These are phyloP conservation scores for Pammene aurita DNA, from an alignment of 2,888 invertebrate species.

Conservation along the genomic window DNA sequence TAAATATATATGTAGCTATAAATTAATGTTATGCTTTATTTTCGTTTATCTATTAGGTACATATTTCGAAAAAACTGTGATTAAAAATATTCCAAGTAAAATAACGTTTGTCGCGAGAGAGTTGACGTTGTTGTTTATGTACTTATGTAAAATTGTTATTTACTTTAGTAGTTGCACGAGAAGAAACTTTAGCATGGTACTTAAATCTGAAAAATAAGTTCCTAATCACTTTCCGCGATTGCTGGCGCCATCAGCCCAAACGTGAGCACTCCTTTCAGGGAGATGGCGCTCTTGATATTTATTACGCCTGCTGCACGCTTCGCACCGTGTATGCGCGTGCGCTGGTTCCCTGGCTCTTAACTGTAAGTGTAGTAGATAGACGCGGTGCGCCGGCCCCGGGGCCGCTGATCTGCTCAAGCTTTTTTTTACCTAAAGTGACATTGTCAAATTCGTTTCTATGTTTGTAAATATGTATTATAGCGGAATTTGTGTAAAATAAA, in stretches of 20 bases:
- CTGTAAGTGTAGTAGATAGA: constrained; percentile 32
- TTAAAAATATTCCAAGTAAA: constrained; percentile 7
- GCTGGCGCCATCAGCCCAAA: constrained; percentile 1
- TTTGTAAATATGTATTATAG: constrained; percentile 84
- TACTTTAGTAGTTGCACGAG: constrained; percentile 36
- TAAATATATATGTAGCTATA: constrained; percentile 30
- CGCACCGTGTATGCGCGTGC: constrained; percentile 24
- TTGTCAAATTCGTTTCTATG: constrained; percentile 77
- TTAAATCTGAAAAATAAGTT: constrained; percentile 15
- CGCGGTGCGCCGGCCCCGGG: constrained; percentile 35
- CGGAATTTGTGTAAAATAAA: constrained; percentile 81
- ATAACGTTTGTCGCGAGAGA: constrained; percentile 1
- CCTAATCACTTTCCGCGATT: constrained; percentile 20
- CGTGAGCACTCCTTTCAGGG: constrained; percentile 2
- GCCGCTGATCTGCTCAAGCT: constrained; percentile 64
- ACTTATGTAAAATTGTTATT: constrained; percentile 31
- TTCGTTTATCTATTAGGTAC: constrained; percentile 19
- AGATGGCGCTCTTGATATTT: constrained; percentile 27
- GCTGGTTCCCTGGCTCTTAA: constrained; percentile 29
- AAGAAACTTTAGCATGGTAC: constrained; percentile 20
- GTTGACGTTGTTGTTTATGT: constrained; percentile 12
- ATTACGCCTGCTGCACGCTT: constrained; percentile 16
- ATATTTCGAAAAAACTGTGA: constrained; percentile 22
- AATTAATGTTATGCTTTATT: constrained; percentile 35
- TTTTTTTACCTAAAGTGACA: constrained; percentile 75